These are phyloP conservation scores for Podocnemis expansa DNA, from an alignment of 2,113 vertebrate genomes.

Conservation along the genomic window DNA sequence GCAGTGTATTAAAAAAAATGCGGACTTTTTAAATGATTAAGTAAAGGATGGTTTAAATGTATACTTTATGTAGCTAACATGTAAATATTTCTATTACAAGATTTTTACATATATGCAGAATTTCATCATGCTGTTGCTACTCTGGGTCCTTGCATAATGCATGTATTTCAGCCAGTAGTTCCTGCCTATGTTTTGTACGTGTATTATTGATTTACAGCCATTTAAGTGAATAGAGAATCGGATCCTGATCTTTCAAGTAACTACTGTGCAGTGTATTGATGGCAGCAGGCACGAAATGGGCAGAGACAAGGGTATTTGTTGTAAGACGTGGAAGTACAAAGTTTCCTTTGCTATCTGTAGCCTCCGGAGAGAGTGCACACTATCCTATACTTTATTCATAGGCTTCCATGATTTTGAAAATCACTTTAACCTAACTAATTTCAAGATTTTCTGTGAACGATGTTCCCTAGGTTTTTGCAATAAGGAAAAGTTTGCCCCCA, in stretches of 20 bases:
- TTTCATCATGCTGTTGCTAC: background rate
- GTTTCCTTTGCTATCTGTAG: background rate
- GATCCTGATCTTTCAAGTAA: background rate
- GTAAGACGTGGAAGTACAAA: background rate
- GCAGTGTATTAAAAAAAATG: background rate
- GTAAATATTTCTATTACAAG: background rate
- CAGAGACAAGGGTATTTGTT: background rate
- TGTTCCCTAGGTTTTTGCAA: background rate
- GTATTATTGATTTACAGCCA: too few relatives aligned
- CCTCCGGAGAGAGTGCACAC: background rate
- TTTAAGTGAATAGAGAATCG: background rate
- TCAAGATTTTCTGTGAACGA: background rate
- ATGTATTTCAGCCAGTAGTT: background rate
- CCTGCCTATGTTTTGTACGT: background rate
- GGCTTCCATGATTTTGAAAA: background rate
- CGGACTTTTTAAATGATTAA: background rate
- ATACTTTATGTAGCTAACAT: background rate
- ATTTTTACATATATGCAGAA: background rate
- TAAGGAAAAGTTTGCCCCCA: background rate
- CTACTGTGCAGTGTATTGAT: background rate
- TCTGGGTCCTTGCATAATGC: background rate
- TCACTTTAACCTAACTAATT: background rate
- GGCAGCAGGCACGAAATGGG: background rate
- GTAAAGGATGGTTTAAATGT: background rate
- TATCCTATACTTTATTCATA: fast-evolving